phyloP scores from a whole-genome alignment of 2,888 invertebrate genomes.

The Pseudanteris insignis region DNA sequence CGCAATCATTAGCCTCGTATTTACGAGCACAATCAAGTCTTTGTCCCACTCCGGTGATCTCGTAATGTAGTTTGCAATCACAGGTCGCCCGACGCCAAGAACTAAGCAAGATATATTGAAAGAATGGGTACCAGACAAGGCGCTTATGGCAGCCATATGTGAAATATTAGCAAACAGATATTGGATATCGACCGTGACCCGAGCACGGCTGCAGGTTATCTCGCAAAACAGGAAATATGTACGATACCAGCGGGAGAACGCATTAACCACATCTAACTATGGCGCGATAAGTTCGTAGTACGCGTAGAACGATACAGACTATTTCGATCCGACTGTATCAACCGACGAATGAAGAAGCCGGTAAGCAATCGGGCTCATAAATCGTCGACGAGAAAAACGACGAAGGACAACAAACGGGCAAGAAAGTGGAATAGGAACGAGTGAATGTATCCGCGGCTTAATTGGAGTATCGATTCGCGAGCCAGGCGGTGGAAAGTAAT shows the following conservation, averaged over 20 bases:
- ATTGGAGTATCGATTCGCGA: slow-evolving; percentile 36
- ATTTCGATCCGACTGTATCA: too few species aligned
- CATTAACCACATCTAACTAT: slow-evolving; percentile 37
- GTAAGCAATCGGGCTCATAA: too few species aligned
- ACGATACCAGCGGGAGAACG: slow-evolving; percentile 30
- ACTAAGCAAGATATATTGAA: slow-evolving; percentile 33
- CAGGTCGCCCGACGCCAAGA: slow-evolving; percentile 22
- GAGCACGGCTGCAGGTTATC: slow-evolving; percentile 41
- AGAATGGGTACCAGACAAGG: slow-evolving; percentile 32
- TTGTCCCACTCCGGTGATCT: slow-evolving; percentile 15
- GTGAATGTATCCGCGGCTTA: slow-evolving; percentile 21
- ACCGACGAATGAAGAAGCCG: too few species aligned
- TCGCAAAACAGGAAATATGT: slow-evolving; percentile 48
- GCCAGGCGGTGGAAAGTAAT: slow-evolving; percentile 30
- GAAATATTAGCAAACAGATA: slow-evolving; percentile 53
- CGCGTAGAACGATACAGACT: too few species aligned
- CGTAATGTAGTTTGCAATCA: slow-evolving; percentile 29
- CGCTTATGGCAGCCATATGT: slow-evolving; percentile 47
- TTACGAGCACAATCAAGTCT: too few species aligned
- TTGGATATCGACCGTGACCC: slow-evolving; percentile 49
- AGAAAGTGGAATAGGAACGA: slow-evolving; percentile 18
- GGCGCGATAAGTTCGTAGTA: slow-evolving; percentile 16
- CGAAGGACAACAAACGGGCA: slow-evolving; percentile 6
- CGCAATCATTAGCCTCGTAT: too few species aligned
- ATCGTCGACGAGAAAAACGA: too few species aligned